Evolutionary conservation across 2,113 vertebrate genomes (phyloP), one percentile per base, ranked within the genome.

Genomic region (Seriola dumerili): DNA sequence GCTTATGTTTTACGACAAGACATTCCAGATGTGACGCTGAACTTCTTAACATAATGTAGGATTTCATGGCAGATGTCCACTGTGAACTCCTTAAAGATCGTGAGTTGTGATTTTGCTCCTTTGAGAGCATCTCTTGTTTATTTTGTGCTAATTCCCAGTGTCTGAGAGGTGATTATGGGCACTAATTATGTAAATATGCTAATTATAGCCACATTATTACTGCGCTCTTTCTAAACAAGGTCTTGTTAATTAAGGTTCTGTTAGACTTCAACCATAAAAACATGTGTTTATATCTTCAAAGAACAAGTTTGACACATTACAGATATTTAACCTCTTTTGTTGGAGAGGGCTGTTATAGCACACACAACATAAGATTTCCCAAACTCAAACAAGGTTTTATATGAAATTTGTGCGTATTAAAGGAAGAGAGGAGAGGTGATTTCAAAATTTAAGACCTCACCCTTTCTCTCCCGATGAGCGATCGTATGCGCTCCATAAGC

Each of bases 401-500:
- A 5, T 4, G 40, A 46, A 7, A 36, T 40, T 14, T 62, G 57
- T 5, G 2, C 11, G 17, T 50, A 16, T 54, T 40, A 7, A 4
- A 14, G 8, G 67, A 23, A 63, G 5, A 50, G 14, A 34, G 19
- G 5, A 63, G 25, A 72, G 4, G 19, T 34, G 13, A 40, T 71
- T 70, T 42, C 16, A n/a, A 68, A 65, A 13, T 54, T 21, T 2
- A 46, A 61, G 23, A 8, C 38, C 78, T 88, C 90, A 96, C 96
- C 95, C 94, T 94, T 46, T 96, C 94, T 90, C 85, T 94, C 73
- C 94, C 94, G 13, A 96, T 85, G 40, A 99, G 96, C n/a, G 96
- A 97, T 88, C 97, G 96, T 80, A 99, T 96, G 88, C 96, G 96
- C 50, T 97, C 97, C 87, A 98, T 95, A 40, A 99, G 96, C 67